Conservation (phyloP, 1,140 invertebrate genomes). For the Euglossa dilemma region DNA sequence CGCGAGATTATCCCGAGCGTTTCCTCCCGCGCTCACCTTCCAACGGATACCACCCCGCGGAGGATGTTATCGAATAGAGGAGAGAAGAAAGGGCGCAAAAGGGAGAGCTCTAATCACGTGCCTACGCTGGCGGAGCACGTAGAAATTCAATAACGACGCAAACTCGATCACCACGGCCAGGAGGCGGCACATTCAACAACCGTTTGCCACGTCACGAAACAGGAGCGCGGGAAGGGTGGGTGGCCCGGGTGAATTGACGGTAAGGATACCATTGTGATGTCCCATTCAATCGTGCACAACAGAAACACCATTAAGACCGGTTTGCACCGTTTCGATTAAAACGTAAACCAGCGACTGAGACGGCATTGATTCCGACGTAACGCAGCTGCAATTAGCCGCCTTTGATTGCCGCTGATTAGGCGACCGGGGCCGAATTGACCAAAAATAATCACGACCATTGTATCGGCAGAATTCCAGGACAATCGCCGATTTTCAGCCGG, state of each 20-base stretch:
- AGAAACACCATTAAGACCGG: conserved; percentile 67
- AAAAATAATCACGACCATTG: background rate
- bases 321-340: conserved; percentile 66
- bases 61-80: conserved; percentile 12
- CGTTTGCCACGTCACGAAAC: conserved; percentile 58
- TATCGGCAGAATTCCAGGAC: background rate
- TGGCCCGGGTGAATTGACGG: conserved; percentile 50
- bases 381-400: conserved; percentile 18
- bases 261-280: conserved; percentile 65
- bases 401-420: conserved; percentile 35
- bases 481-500: background rate
- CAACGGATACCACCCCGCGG: conserved; percentile 3
- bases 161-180: conserved; percentile 53
- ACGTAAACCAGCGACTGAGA: conserved; percentile 60
- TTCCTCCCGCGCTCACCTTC: background rate
- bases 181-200: conserved; percentile 61
- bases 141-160: conserved; percentile 68
- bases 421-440: background rate
- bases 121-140: conserved; percentile 55
- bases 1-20: background rate
- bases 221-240: background rate
- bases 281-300: conserved; percentile 63
- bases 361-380: conserved; percentile 52
- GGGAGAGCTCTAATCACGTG: conserved; percentile 56
- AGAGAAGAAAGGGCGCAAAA: conserved; percentile 5